These are phyloP conservation scores for Machaerirhynchus nigripectus DNA, from an alignment of 2,113 vertebrate genomes.

Conservation along the genomic window DNA sequence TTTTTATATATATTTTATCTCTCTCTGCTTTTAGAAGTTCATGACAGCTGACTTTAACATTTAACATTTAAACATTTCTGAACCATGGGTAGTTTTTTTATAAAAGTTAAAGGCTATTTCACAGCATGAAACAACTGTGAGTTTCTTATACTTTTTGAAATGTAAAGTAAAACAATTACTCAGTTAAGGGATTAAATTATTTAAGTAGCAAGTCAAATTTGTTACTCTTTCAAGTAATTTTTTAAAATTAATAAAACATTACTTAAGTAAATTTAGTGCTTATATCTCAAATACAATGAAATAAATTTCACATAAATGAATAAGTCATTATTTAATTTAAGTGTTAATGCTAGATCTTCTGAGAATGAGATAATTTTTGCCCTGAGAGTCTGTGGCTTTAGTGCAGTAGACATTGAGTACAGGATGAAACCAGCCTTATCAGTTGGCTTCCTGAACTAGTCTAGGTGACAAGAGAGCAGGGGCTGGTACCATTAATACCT, in stretches of 20 bases:
- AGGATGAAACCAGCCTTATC: neutral
- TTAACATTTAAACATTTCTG: neutral
- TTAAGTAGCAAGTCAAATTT: constrained; percentile 39
- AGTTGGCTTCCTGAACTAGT: neutral
- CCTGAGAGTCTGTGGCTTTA: neutral
- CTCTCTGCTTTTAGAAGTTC: neutral
- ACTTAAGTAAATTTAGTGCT: constrained; percentile 53
- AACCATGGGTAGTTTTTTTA: neutral
- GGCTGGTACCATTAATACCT: neutral
- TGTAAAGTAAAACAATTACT: constrained; percentile 46
- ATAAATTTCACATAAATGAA: constrained; percentile 52
- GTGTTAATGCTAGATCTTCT: constrained; percentile 14
- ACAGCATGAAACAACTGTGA: neutral
- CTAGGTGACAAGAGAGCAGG: neutral
- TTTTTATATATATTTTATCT: neutral
- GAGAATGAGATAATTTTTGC: neutral
- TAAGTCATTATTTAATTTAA: constrained; percentile 61
- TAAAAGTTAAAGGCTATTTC: neutral
- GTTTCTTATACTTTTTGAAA: constrained; percentile 10
- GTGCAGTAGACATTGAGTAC: neutral
- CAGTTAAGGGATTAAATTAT: constrained; percentile 44
- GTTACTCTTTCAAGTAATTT: constrained; percentile 56
- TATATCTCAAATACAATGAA: constrained; percentile 40
- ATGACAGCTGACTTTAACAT: neutral
- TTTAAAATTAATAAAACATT: constrained; percentile 60